Evolutionary conservation across 2,797 vertebrate genomes (phyloP).

Genomic region (Hafferia zeledoni): DNA sequence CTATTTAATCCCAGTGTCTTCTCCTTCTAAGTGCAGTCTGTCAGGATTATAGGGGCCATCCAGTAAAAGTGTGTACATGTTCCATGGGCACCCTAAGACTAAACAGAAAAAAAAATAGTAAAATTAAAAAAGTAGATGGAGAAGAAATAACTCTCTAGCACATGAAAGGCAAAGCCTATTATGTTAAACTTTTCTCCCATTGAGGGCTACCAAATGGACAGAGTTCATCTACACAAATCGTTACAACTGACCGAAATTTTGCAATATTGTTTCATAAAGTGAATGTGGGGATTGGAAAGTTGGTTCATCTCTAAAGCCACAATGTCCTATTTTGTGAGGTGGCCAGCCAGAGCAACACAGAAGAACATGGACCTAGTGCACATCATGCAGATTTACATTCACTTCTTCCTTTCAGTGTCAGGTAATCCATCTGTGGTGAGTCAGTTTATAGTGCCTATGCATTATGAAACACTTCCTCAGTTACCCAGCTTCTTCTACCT

Average conservation of each 20-base stretch:
- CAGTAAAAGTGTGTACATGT: neutral
- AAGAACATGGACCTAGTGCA: neutral
- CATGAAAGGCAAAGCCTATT: neutral
- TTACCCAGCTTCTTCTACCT: neutral
- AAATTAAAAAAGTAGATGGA: neutral
- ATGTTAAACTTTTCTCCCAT: neutral
- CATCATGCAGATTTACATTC: neutral
- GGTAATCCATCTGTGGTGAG: neutral
- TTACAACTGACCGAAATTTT: neutral
- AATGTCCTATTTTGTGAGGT: neutral
- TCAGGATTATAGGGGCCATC: neutral
- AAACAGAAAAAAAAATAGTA: neutral
- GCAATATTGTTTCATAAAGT: neutral
- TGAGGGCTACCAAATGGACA: neutral
- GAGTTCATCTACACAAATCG: neutral
- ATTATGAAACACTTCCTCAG: neutral
- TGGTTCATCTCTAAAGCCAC: neutral
- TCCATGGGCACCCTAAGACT: neutral
- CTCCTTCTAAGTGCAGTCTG: neutral
- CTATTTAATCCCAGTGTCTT: neutral
- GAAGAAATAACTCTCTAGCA: neutral
- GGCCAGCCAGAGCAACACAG: neutral
- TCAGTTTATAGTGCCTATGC: neutral
- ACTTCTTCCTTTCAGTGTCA: neutral
- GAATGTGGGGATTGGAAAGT: neutral